Base-by-base conservation (phyloP, 2,113 vertebrate genomes). In the Anoplopoma fimbria region DNA sequence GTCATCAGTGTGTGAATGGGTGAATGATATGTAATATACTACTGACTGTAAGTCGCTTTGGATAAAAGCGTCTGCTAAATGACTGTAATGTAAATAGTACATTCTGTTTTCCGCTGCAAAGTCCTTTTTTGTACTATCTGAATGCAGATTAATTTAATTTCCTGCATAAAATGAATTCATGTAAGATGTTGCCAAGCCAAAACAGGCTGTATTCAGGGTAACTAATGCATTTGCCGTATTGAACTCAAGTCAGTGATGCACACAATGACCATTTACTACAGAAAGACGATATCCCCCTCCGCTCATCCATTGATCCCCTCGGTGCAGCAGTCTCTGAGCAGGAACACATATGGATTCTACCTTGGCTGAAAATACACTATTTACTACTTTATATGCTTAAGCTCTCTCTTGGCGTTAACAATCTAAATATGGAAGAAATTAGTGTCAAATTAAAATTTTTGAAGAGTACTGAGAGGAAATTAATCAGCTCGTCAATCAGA, bases 401-500 rank as follows among this genome's bases (percentile, higher is more conserved):
- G 68, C 42, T 14, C 38, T 23, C 23, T 7, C 15, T 29, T 6
- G 14, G 5, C 2, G 10, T 63, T 27, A 71, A 55, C 21, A 27
- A 42, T 33, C 2, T 47, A 12, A 78, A 58, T 9, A 36, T 42
- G 33, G 36, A 79, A 10, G 19, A 55, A 58, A 19, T 9, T 7
- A 55, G 27, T 27, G 0, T 69, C 27, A 49, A 6, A 21, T 73
- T 80, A 57, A n/a, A 42, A 69, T 64, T 29, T 51, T 51, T 34
- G 29, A 57, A 49, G n/a, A 70, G 23, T 2, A 8, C n/a, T 14
- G 14, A 69, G 42, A 69, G 33, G 61, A 51, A 74, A 65, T 61
- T n/a, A 75, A 87, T 83, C 42, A 71, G 29, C 38, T 51, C 1
- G 21, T 81, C 60, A 70, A 31, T 86, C 78, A 68, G 77, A 45